A percentile compares a stretch with the other conserved stretches of the same genome.
Conservation (phyloP, 2,797 vertebrate genomes). For the Sebastes hubbsi region DNA sequence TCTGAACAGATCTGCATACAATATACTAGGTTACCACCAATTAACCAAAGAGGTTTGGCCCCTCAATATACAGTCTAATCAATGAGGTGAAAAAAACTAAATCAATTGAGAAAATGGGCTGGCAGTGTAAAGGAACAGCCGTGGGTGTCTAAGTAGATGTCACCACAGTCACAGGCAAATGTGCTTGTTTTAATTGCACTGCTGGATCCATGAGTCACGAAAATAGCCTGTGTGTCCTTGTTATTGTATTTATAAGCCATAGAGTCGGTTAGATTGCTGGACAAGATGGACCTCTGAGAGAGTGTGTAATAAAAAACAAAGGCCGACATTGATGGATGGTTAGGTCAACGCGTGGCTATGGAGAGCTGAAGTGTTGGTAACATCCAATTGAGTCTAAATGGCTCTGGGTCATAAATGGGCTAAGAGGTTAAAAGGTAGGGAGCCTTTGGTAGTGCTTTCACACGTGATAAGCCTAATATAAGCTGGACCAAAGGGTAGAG, state of each 20-base stretch:
- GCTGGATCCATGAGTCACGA: slow-evolving; percentile 85
- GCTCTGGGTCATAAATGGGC: slow-evolving; percentile 79
- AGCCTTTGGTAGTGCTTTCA: slow-evolving; percentile 59
- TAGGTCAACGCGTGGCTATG: slow-evolving; percentile 67
- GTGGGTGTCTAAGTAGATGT: slow-evolving; percentile 60
- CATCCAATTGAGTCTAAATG: slow-evolving; percentile 82
- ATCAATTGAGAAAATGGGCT: slow-evolving; percentile 64
- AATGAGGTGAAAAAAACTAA: slow-evolving; percentile 53
- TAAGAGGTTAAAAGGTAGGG: slow-evolving; percentile 75
- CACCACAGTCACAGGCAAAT: slow-evolving; percentile 80
- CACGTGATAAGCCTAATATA: slow-evolving; percentile 69
- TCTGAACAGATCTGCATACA: slow-evolving; percentile 2
- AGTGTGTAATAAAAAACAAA: slow-evolving; percentile 75
- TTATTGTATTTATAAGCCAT: slow-evolving; percentile 86
- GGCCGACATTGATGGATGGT: slow-evolving; percentile 75
- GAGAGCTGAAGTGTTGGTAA: slow-evolving; percentile 77
- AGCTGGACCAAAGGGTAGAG: slow-evolving; percentile 50
- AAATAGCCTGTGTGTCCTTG: slow-evolving; percentile 88
- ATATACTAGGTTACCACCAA: slow-evolving; percentile 17
- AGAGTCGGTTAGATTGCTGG: slow-evolving; percentile 58
- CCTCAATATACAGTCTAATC: slow-evolving; percentile 49
- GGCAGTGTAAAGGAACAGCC: slow-evolving; percentile 9
- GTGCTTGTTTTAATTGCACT: slow-evolving; percentile 91
- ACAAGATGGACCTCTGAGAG: slow-evolving; percentile 69
- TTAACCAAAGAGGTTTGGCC: slow-evolving; percentile 34